Base-by-base conservation (phyloP, 2,888 invertebrate genomes). In the Drosophila austrosaltans region DNA sequence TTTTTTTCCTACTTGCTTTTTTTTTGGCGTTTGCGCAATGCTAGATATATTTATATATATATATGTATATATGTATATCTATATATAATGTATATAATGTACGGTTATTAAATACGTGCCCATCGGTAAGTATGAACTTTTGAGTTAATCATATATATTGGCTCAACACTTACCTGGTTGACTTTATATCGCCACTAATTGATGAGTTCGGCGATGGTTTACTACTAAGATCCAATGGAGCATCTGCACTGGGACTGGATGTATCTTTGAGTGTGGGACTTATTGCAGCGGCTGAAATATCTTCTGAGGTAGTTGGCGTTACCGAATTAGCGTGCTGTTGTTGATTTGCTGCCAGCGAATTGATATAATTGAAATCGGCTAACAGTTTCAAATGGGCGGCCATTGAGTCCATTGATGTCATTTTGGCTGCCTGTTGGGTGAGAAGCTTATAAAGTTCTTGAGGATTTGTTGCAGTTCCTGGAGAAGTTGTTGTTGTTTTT, bases 221-320 rank as follows among this genome's bases (percentile, higher is more conserved):
- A 91, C 96, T 96, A 93, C 97, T 97, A 90, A 97, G 95, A 94
- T 97, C 97, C 89, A 97, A 94, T 22, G 97, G 97, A 70, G 90
- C 90, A 89, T 93, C 83, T 57, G 74, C 92, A 91, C 90, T 92
- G 77, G 93, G 93, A 89, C 93, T 93, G 65, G 94, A 93, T 12
- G 94, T 90, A 79, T 92, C 91, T 89, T 92, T 92, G 78, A 90
- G 91, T 85, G 90, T 81, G 77, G 92, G 92, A 90, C 92, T 92
- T 63, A 89, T 85, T 76, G 91, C 91, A 77, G 89, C 90, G 83
- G 89, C 91, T 78, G 90, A 89, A 87, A 91, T 32, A 22, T 48
- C 89, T 83, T 91, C 91, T 90, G 92, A 90, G 92, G 92, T 92
- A 91, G 92, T 91, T 92, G 92, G 87, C 85, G 91, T 90, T 88